Base-by-base conservation (phyloP, 1,140 invertebrate genomes). In the Camponotus vicinus region DNA sequence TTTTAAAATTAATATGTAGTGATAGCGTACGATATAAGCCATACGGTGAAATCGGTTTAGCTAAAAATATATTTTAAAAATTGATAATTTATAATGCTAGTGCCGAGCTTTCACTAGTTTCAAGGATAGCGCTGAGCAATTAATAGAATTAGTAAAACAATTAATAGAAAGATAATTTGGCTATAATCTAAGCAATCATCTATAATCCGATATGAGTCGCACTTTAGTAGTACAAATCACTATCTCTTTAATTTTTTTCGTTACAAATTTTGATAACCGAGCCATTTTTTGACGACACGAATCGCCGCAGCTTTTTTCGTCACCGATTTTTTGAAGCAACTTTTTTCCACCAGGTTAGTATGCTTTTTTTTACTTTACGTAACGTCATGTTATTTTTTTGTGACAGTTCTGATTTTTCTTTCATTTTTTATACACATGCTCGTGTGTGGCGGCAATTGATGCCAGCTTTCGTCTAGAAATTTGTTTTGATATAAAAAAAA, bases 281-380 rank as follows among this genome's bases (percentile, higher is more conserved):
- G 75, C 13, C 49, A 8, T 61, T 84, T 86, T 86, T 76, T 76
- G 69, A 57, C 63, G 13, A 67, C 69, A 67, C 71, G 45, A 77
- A 82, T 9, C 37, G 61, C 9, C 86, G 73, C 75, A 84, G 52
- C 79, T 82, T 88, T 90, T 90, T 71, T 9, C 73, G 42, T 82
- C 69, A 69, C 42, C 49, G 86, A 88, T 82, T 91, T 92, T 93
- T 93, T 90, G 86, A 90, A 84, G 92, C 89, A 90, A 87, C 88
- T 92, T 89, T 93, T 93, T 91, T 90, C 90, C 89, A 80, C 88
- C 90, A 93, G 93, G 93, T 94, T 88, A 93, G 92, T 94, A 94
- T 92, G 70, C 87, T 91, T 93, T 93, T 27, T 89, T 86, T 64
- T 57, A 85, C 42, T 55, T 88, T 64, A 70, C 85, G 82, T 90